Percentiles rank a stretch among this genome's conserved stretches.
Evolutionary conservation across 2,113 vertebrate species (phyloP).

Genomic region (Paratilapia polleni): DNA sequence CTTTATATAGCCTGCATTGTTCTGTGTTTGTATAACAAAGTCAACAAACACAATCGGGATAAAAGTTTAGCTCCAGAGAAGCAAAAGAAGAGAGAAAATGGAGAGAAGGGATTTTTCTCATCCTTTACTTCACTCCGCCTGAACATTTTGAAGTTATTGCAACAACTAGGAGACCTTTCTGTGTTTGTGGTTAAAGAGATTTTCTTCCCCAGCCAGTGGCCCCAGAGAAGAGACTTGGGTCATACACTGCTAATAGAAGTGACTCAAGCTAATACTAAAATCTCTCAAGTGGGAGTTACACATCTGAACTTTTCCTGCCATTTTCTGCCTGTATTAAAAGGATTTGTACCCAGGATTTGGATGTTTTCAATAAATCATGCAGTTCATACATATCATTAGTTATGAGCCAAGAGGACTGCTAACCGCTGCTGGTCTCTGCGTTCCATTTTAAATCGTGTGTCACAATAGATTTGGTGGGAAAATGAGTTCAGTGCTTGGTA

Average conservation of each 20-base stretch:
- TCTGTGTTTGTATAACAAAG: background rate
- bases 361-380: constrained; percentile 22
- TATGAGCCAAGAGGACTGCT: background rate
- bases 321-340: constrained; percentile 16
- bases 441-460: background rate
- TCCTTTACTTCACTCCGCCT: background rate
- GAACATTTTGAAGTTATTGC: background rate
- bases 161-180: background rate
- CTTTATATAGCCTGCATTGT: background rate
- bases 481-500: background rate
- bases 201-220: background rate
- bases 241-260: constrained; percentile 29
- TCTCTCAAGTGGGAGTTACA: constrained; percentile 18
- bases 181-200: constrained; percentile 3
- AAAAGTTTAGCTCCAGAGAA: background rate
- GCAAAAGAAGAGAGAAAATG: background rate
- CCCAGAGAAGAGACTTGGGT: constrained; percentile 14
- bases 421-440: background rate
- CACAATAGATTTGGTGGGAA: background rate
- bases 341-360: constrained; percentile 22
- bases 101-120: background rate
- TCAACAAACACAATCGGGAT: background rate
- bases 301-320: constrained; percentile 5
- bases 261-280: constrained; percentile 34
- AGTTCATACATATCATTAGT: constrained; percentile 23